Percentiles rank a stretch among this genome's conserved stretches.
Evolutionary conservation across 2,113 vertebrate species (phyloP).

Genomic region (Trachemys scripta): DNA sequence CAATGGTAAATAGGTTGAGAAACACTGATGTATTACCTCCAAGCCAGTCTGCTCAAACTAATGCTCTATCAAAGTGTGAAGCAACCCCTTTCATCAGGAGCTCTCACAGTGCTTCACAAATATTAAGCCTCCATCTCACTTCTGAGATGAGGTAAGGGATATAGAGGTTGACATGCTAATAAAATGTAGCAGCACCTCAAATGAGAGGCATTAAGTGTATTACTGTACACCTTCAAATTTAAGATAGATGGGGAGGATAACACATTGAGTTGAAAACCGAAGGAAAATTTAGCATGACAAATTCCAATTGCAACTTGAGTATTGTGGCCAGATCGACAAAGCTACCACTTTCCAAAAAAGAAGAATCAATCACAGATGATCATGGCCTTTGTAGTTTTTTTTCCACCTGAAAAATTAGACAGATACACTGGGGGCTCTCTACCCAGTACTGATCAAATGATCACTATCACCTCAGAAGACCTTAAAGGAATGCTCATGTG

Average conservation of each 20-base stretch:
- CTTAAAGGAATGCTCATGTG: neutral
- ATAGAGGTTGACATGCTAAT: neutral
- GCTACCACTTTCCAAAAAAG: neutral
- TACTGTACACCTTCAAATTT: neutral
- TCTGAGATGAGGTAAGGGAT: neutral
- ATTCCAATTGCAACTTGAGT: neutral
- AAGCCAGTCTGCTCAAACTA: neutral
- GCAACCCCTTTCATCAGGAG: neutral
- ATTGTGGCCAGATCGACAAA: accelerated
- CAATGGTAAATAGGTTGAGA: too few species aligned
- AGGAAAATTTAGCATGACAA: neutral
- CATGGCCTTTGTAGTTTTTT: neutral
- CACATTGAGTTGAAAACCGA: neutral
- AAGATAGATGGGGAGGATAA: neutral
- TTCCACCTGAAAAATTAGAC: neutral
- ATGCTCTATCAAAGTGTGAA: neutral
- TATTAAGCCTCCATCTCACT: accelerated
- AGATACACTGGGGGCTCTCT: neutral
- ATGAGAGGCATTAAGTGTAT: neutral
- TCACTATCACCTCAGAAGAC: neutral
- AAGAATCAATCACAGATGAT: accelerated
- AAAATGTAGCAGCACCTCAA: neutral
- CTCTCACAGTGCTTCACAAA: neutral
- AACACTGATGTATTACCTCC: neutral
- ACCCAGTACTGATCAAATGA: neutral